Conservation (phyloP, 37 sponge, comb jelly and placozoan genomes). For the Diacarnus erythraeanus region DNA sequence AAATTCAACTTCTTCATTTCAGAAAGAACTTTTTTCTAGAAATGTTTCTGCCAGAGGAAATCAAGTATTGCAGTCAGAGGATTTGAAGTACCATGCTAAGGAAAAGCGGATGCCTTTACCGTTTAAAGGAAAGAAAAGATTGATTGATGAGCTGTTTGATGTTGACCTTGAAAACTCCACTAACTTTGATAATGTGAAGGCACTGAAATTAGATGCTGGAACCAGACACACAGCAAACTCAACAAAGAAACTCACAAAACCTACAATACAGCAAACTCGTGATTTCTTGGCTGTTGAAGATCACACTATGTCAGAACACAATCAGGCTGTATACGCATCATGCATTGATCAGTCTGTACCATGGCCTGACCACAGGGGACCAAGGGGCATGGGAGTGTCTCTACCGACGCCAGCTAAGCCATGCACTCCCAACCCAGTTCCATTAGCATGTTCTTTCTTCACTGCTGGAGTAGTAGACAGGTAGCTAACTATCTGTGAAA, state of each 20-base stretch:
- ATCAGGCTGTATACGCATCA: too few relatives aligned
- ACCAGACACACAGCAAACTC: too few relatives aligned
- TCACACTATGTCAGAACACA: not conserved
- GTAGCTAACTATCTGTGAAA: too few relatives aligned
- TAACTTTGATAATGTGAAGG: not conserved
- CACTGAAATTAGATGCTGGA: not conserved
- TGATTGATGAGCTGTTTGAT: conserved; percentile 15
- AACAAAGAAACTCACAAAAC: too few relatives aligned
- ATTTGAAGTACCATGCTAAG: not conserved
- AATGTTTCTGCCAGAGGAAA: too few relatives aligned
- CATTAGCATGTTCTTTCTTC: not conserved
- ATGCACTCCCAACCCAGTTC: not conserved
- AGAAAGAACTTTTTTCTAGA: too few relatives aligned
- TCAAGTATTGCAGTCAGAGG: too few relatives aligned
- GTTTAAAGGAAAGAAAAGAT: not conserved
- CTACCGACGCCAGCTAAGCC: too few relatives aligned
- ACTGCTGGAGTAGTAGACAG: not conserved
- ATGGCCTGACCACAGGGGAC: too few relatives aligned
- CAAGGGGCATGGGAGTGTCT: too few relatives aligned
- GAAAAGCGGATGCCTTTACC: not conserved
- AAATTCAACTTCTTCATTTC: too few relatives aligned
- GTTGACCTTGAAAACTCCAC: not conserved
- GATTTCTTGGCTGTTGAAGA: not conserved
- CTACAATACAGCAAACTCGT: not conserved
- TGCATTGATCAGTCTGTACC: too few relatives aligned